Percentiles rank a stretch among this genome's conserved stretches.
Evolutionary conservation across 1,140 invertebrate genomes (phyloP).

Genomic region (Radopholus similis): DNA sequence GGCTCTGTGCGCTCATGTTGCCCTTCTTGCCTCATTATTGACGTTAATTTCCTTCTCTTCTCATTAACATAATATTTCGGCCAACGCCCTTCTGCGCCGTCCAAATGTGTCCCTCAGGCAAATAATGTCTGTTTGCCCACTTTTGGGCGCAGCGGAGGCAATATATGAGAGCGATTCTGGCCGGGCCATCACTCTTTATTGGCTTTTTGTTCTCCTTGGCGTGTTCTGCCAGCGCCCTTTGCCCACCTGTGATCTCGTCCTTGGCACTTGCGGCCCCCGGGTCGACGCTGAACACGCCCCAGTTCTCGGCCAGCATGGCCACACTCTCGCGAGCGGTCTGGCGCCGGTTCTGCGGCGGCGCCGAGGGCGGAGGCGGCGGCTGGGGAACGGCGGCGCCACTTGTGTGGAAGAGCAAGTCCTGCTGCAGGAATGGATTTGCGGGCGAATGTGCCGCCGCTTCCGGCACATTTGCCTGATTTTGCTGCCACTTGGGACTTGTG

Average conservation of each 20-base stretch:
- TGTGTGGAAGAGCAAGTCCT: neutral
- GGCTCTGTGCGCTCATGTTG: too few relatives aligned
- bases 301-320: conserved; percentile 40
- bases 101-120: conserved; percentile 1
- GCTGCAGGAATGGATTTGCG: neutral
- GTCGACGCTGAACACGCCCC: conserved; percentile 12
- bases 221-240: neutral
- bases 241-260: conserved; percentile 5
- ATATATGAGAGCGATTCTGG: too few relatives aligned
- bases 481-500: conserved; percentile 10
- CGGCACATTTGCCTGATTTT: neutral
- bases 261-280: neutral
- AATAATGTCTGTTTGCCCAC: too few relatives aligned
- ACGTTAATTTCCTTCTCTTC: too few relatives aligned
- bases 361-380: neutral
- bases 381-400: neutral
- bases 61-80: neutral
- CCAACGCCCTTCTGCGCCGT: neutral
- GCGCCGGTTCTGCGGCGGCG: conserved; percentile 14
- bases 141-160: neutral
- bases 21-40: too few relatives aligned
- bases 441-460: neutral
- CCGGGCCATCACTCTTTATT: too few relatives aligned
- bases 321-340: conserved; percentile 43
- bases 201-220: too few relatives aligned